Evolutionary conservation across 2,113 vertebrate genomes (phyloP).

Genomic region (Cyprinodon tularosa): DNA sequence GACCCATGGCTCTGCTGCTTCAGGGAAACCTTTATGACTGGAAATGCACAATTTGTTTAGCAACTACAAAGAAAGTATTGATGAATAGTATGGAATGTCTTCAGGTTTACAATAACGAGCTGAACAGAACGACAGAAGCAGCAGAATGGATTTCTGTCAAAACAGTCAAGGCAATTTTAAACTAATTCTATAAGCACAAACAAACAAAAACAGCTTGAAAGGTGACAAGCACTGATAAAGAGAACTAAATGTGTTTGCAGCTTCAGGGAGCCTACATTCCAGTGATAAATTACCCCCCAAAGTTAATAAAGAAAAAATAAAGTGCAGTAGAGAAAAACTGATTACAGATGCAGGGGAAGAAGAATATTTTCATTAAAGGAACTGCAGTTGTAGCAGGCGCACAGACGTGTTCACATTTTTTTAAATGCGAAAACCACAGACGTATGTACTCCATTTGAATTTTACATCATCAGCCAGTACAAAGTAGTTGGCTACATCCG

Average conservation of each 20-base stretch:
- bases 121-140: not conserved
- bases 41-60: constrained; percentile 46
- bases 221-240: not conserved
- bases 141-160: not conserved
- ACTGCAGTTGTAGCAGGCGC: not conserved
- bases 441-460: not conserved
- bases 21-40: constrained; percentile 22
- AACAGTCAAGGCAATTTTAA: not conserved
- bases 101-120: constrained; percentile 15
- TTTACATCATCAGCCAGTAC: not conserved
- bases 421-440: not conserved
- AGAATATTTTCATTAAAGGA: constrained; percentile 8
- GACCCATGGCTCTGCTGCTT: constrained; percentile 54
- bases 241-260: not conserved
- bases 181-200: not conserved
- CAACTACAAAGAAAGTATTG: constrained; percentile 44
- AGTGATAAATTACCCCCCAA: constrained; percentile 18
- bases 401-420: not conserved
- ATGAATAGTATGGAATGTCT: constrained; percentile 41
- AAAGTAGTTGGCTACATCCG: not conserved
- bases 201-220: not conserved
- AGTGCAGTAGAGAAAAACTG: constrained; percentile 7
- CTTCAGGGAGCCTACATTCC: not conserved
- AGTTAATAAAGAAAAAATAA: constrained; percentile 19
- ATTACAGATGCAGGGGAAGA: not conserved